Evolutionary conservation across 2,113 vertebrate genomes (phyloP).

Genomic region (Choloepus hoffmanni): DNA sequence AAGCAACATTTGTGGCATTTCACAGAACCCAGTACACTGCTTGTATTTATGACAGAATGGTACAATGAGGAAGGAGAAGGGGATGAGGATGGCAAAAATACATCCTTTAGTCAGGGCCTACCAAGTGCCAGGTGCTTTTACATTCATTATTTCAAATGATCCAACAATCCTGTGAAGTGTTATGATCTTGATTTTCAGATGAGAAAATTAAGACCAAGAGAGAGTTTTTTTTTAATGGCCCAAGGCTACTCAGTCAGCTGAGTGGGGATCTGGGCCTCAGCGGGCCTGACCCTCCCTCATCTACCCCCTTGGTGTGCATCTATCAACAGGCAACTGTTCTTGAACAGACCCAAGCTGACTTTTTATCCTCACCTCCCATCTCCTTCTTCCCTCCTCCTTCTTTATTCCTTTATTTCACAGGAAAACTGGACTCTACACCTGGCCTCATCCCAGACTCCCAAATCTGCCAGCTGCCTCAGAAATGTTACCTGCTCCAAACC

Average conservation of each 20-base stretch:
- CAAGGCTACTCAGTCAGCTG: neutral
- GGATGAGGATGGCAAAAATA: neutral
- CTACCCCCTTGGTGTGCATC: neutral
- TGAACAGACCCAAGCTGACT: neutral
- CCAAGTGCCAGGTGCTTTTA: neutral
- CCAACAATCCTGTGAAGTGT: neutral
- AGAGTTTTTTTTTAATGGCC: neutral
- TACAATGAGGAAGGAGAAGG: neutral
- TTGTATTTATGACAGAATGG: neutral
- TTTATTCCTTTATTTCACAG: neutral
- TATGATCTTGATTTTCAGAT: neutral
- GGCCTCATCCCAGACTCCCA: slow-evolving; percentile 56
- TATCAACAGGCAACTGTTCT: neutral
- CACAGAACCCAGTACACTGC: neutral
- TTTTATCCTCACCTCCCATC: neutral
- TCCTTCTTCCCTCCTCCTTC: neutral
- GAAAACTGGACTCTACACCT: slow-evolving; percentile 48
- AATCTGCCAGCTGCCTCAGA: slow-evolving; percentile 44
- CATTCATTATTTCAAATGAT: neutral
- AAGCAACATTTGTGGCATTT: neutral
- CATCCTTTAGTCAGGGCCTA: neutral
- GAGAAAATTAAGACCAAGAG: neutral
- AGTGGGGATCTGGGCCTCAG: neutral
- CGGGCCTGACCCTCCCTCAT: neutral
- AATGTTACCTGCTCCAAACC: slow-evolving; percentile 17